phyloP scores from a whole-genome alignment of 2,888 invertebrate genomes.

The Pyrochroa serraticornis region DNA sequence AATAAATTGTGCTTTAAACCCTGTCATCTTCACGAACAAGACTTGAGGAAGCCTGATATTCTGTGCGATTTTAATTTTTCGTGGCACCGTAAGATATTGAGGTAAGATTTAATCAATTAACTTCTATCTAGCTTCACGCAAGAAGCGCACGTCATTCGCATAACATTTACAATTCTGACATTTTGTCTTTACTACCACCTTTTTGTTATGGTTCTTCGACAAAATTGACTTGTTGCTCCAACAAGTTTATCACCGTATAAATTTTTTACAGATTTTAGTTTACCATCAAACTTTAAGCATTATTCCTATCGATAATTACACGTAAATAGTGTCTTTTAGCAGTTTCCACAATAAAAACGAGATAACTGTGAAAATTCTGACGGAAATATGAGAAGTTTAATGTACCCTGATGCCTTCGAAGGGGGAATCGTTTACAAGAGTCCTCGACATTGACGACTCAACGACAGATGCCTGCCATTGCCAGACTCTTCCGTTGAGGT shows the following conservation, averaged over 20 bases:
- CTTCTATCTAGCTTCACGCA: too few species aligned
- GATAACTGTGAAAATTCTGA: not conserved
- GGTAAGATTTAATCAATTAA: too few species aligned
- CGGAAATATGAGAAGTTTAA: not conserved
- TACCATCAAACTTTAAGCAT: not conserved
- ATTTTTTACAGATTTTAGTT: not conserved
- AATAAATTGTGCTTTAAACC: too few species aligned
- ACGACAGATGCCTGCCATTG: not conserved
- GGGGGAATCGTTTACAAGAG: not conserved
- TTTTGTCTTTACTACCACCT: too few species aligned
- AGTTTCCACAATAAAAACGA: too few species aligned
- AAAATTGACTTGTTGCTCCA: too few species aligned
- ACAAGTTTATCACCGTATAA: too few species aligned
- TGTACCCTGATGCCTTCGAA: not conserved
- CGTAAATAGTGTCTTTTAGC: too few species aligned
- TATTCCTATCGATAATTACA: too few species aligned
- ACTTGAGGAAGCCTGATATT: not conserved
- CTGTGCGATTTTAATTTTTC: conserved; percentile 32
- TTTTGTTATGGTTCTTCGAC: too few species aligned
- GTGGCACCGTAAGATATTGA: conserved; percentile 13
- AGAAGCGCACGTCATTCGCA: too few species aligned
- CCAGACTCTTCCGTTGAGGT: not conserved
- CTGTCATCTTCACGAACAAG: conserved; percentile 2
- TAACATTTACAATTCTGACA: too few species aligned
- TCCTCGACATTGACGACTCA: not conserved